Conservation (phyloP, 2,888 invertebrate genomes). For the Nymphalis polychloros region DNA sequence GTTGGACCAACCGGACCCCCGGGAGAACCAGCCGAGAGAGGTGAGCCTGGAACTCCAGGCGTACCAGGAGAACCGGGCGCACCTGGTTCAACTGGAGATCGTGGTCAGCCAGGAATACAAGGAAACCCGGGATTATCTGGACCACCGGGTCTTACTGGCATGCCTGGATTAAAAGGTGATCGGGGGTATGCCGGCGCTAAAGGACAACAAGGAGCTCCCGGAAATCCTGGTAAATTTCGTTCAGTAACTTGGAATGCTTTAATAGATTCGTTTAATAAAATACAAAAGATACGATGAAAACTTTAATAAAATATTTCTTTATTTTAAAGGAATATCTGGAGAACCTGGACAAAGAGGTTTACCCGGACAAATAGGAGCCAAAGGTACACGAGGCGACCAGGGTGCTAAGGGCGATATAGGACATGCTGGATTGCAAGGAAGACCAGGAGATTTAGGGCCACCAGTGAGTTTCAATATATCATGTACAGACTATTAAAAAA, state of each 20-base stretch:
- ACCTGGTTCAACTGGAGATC: conserved; percentile 87
- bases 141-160: conserved; percentile 85
- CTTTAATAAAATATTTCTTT: background rate
- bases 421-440: conserved; percentile 87
- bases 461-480: conserved; percentile 68
- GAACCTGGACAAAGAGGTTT: conserved; percentile 84
- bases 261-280: background rate
- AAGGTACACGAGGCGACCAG: conserved; percentile 88
- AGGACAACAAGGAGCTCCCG: conserved; percentile 87
- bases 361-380: conserved; percentile 85
- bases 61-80: conserved; percentile 87
- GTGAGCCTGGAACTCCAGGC: conserved; percentile 88
- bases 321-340: conserved; percentile 81
- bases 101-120: conserved; percentile 86
- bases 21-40: conserved; percentile 90
- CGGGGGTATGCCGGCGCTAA: conserved; percentile 86
- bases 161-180: conserved; percentile 88
- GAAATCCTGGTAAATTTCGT: conserved; percentile 75
- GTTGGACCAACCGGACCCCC: conserved; percentile 88
- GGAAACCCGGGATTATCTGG: conserved; percentile 87
- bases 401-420: conserved; percentile 89
- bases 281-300: background rate
- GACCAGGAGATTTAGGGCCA: conserved; percentile 88
- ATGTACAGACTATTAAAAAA: background rate
- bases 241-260: background rate